Evolutionary conservation across 2,797 vertebrate genomes (phyloP).

Genomic region (Microctenopoma steveboyesi): DNA sequence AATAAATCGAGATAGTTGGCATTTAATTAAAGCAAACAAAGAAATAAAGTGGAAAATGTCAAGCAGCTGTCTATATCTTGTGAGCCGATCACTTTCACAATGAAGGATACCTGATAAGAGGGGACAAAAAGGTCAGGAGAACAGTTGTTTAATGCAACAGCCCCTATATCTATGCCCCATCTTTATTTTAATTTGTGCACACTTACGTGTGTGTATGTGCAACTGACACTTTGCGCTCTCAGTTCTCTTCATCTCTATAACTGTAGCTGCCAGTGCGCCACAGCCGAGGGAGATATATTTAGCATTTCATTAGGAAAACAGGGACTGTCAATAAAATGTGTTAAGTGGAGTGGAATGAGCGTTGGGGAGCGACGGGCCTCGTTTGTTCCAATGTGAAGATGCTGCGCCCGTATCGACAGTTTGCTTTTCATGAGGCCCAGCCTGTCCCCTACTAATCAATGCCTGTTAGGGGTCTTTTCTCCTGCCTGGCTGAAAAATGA

Average conservation of each 20-base stretch:
- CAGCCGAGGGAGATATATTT: constrained; percentile 82
- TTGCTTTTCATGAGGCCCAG: constrained; percentile 80
- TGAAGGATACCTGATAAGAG: constrained; percentile 74
- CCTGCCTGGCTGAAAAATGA: constrained; percentile 80
- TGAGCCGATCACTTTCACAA: constrained; percentile 56
- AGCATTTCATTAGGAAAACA: constrained; percentile 85
- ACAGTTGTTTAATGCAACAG: constrained; percentile 65
- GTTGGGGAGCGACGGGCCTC: constrained; percentile 78
- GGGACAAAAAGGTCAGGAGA: constrained; percentile 72
- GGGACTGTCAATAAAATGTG: constrained; percentile 84
- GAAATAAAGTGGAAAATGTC: constrained; percentile 62
- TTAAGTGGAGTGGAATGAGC: constrained; percentile 84
- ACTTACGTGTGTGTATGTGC: constrained; percentile 23
- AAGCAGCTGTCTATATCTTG: constrained; percentile 61
- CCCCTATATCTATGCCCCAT: constrained; percentile 10
- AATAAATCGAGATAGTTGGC: constrained; percentile 58
- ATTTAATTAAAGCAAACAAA: constrained; percentile 77
- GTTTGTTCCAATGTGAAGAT: constrained; percentile 83
- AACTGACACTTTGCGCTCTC: constrained; percentile 75
- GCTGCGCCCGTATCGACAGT: constrained; percentile 79
- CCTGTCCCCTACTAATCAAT: constrained; percentile 79
- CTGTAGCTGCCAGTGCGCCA: constrained; percentile 74
- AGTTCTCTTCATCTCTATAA: constrained; percentile 81
- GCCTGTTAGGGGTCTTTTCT: constrained; percentile 82
- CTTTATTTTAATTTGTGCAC: constrained; percentile 55